Conservation (phyloP, 2,797 vertebrate genomes). For the Dromococcyx pavoninus region DNA sequence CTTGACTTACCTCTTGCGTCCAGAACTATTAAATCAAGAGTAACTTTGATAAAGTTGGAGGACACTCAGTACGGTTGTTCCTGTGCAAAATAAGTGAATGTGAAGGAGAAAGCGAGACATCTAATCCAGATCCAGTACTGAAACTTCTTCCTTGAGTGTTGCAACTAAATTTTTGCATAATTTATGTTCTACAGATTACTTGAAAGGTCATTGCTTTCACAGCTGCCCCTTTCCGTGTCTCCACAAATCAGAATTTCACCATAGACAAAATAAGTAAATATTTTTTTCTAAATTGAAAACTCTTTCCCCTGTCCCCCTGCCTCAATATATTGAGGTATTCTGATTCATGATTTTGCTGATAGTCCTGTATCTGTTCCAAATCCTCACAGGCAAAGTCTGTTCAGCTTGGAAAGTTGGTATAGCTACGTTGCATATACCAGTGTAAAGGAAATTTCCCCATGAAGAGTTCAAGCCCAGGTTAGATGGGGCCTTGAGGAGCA, state of each 20-base stretch:
- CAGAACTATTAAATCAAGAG: slow-evolving; percentile 1
- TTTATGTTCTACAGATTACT: neutral
- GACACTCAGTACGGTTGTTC: neutral
- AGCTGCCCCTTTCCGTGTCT: neutral
- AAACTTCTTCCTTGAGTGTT: neutral
- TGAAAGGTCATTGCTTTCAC: neutral
- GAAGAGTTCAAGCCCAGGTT: too few relatives aligned
- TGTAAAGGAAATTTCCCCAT: neutral
- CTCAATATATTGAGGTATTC: neutral
- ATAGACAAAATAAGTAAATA: neutral
- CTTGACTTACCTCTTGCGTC: neutral
- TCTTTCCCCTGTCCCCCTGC: neutral
- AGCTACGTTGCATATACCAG: neutral
- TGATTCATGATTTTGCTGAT: neutral
- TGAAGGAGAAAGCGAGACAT: neutral
- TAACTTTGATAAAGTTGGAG: neutral
- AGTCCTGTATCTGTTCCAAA: neutral
- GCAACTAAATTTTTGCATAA: neutral
- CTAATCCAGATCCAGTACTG: neutral
- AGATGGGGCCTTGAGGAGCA: too few relatives aligned
- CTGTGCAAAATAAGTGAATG: neutral
- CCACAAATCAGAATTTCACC: neutral
- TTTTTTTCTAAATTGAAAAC: neutral
- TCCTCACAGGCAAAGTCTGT: neutral
- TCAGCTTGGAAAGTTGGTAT: neutral